A percentile compares a stretch with the other conserved stretches of the same genome.
phyloP scores from a whole-genome alignment of 2,113 vertebrate species.

The Cryptotis parvus region DNA sequence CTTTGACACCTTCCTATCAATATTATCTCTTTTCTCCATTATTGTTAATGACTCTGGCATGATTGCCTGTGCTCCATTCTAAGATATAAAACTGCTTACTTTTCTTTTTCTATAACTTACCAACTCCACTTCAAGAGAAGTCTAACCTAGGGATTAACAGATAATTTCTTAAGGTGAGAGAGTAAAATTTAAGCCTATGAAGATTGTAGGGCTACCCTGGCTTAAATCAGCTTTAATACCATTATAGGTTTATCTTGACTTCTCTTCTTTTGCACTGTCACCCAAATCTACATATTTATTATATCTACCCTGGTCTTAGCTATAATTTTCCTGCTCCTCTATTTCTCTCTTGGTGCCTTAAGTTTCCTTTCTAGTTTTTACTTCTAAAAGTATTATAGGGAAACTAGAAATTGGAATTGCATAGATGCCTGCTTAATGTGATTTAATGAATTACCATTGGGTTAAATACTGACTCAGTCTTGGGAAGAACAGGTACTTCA shows the following conservation, averaged over 20 bases:
- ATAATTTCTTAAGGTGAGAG: neutral
- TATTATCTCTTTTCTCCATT: neutral
- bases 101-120: neutral
- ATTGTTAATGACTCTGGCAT: neutral
- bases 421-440: neutral
- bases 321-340: neutral
- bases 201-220: neutral
- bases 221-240: neutral
- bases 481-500: neutral
- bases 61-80: neutral
- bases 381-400: neutral
- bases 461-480: neutral
- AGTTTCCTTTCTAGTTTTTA: neutral
- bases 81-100: neutral
- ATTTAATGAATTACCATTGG: neutral
- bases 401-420: neutral
- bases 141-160: neutral
- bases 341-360: neutral
- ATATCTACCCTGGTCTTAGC: neutral
- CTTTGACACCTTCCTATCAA: neutral
- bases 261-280: neutral
- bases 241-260: neutral
- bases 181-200: neutral
- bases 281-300: neutral
- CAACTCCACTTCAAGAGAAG: neutral